A percentile compares a stretch with the other conserved stretches of the same genome.
Evolutionary conservation across 1,140 invertebrate species (phyloP).

Genomic region (Lamellibrachia luymesi): DNA sequence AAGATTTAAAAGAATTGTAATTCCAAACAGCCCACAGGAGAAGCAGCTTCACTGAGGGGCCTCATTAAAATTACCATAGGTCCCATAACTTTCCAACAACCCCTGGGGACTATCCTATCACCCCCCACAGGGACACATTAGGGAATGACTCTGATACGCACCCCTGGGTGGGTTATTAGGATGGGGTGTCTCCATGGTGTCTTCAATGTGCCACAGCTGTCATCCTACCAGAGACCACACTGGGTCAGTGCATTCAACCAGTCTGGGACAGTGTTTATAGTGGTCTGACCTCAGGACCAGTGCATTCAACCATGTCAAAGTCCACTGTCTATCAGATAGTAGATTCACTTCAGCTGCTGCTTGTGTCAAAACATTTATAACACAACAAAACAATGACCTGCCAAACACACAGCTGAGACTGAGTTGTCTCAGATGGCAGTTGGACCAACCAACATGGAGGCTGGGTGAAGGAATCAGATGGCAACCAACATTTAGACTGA

Average conservation of each 20-base stretch:
- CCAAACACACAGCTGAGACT: not conserved
- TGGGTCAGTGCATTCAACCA: not conserved
- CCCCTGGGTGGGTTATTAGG: not conserved
- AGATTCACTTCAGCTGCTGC: not conserved
- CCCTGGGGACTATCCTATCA: not conserved
- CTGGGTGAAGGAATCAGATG: not conserved
- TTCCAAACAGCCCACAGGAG: not conserved
- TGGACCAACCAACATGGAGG: not conserved
- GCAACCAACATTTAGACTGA: too few relatives aligned
- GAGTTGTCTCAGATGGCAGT: not conserved
- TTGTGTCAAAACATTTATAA: not conserved
- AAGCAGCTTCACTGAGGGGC: not conserved
- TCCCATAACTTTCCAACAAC: not conserved
- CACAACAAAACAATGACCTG: not conserved
- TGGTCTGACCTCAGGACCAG: not conserved
- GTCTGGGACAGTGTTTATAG: not conserved
- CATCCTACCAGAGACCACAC: not conserved
- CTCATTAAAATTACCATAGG: slow-evolving; percentile 1
- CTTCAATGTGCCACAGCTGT: not conserved
- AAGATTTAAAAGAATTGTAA: not conserved
- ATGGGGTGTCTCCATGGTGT: not conserved
- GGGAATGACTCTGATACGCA: not conserved
- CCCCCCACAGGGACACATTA: not conserved
- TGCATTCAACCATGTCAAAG: not conserved
- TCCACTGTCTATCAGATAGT: not conserved